Percentiles rank a stretch among this genome's conserved stretches.
phyloP scores from a whole-genome alignment of 2,113 vertebrate genomes.

The Ophiodon elongatus region DNA sequence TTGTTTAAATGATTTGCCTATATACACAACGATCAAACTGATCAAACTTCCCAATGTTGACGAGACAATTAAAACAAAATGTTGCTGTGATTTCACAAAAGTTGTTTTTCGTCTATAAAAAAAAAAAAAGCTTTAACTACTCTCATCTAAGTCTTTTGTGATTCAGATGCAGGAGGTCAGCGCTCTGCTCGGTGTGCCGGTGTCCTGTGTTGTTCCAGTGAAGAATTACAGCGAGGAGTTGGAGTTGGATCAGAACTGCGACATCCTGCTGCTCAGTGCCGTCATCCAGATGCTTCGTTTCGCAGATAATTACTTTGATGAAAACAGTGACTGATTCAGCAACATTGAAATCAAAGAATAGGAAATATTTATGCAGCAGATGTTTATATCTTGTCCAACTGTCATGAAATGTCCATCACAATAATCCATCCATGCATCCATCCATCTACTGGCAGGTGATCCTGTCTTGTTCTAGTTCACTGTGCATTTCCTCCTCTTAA shows the following conservation, averaged over 20 bases:
- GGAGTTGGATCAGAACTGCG: slow-evolving; percentile 58
- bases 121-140: too few species aligned
- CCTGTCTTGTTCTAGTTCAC: too few species aligned
- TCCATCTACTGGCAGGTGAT: too few species aligned
- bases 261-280: slow-evolving; percentile 71
- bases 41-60: background rate
- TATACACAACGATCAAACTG: too few species aligned
- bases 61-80: too few species aligned
- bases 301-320: slow-evolving; percentile 56
- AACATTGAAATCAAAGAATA: background rate
- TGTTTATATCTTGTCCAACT: too few species aligned
- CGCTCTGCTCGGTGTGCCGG: slow-evolving; percentile 27
- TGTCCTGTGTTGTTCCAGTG: slow-evolving; percentile 56
- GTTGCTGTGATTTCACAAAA: background rate
- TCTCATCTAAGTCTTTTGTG: background rate
- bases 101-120: background rate
- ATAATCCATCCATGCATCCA: background rate
- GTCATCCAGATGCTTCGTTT: slow-evolving; percentile 58
- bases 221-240: slow-evolving; percentile 78
- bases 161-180: slow-evolving; percentile 42
- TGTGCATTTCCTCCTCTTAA: too few species aligned
- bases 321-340: slow-evolving; percentile 31
- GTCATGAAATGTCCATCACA: background rate
- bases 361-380: background rate
- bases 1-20: background rate